Percentiles rank a stretch among this genome's conserved stretches.
phyloP scores from a whole-genome alignment of 1,140 invertebrate species.

The Zaprionus gabonicus region DNA sequence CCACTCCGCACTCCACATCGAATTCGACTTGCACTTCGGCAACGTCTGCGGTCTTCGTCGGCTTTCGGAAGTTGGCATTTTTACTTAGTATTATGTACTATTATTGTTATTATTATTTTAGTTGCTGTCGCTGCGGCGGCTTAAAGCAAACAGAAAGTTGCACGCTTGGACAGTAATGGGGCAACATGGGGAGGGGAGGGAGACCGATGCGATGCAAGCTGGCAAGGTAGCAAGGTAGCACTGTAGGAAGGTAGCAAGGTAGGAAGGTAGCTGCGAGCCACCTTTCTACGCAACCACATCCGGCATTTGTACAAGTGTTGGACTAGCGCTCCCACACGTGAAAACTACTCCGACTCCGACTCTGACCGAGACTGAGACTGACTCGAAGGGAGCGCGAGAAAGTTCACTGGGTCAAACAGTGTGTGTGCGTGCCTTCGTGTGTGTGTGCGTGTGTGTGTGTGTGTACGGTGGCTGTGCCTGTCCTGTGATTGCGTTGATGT shows the following conservation, averaged over 20 bases:
- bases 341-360: conserved; percentile 21
- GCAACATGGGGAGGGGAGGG: not conserved
- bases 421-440: conserved; percentile 1
- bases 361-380: conserved; percentile 9
- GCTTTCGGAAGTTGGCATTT: conserved; percentile 73
- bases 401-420: conserved; percentile 61
- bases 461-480: conserved; percentile 10
- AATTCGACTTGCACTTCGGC: not conserved
- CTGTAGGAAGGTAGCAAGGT: not conserved
- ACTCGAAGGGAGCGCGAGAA: conserved; percentile 49
- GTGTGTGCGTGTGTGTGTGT: conserved; percentile 7
- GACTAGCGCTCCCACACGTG: conserved; percentile 58
- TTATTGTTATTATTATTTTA: conserved; percentile 75
- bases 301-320: conserved; percentile 54
- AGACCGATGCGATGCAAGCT: too few relatives aligned
- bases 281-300: conserved; percentile 75
- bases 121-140: conserved; percentile 44
- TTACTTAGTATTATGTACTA: conserved; percentile 72
- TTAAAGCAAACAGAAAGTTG: conserved; percentile 71
- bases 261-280: conserved; percentile 21
- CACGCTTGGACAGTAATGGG: conserved; percentile 25
- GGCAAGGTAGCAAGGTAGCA: too few relatives aligned
- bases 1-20: not conserved
- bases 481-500: conserved; percentile 38
- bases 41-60: not conserved